A percentile compares a stretch with the other conserved stretches of the same genome.
Evolutionary conservation across 2,888 invertebrate species (phyloP).

Genomic region (Synanthedon tipuliformis): DNA sequence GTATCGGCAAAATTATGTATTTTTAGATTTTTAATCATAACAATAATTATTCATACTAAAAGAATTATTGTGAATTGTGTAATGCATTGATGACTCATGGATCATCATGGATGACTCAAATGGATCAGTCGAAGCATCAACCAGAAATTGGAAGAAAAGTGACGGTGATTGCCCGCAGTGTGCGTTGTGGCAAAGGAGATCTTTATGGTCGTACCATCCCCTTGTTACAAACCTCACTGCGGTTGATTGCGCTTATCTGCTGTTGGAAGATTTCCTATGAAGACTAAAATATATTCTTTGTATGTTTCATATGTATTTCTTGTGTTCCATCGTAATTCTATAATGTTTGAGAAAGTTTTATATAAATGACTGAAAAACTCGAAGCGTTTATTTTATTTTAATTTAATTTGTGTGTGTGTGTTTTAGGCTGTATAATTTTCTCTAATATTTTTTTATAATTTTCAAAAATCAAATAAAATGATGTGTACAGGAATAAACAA

Average conservation of each 20-base stretch:
- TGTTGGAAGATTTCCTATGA: neutral
- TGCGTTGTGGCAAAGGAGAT: constrained; percentile 77
- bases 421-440: neutral
- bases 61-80: too few species aligned
- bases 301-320: too few species aligned
- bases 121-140: neutral
- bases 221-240: constrained; percentile 79
- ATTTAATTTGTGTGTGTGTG: neutral
- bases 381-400: too few species aligned
- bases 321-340: too few species aligned
- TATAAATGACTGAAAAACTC: too few species aligned
- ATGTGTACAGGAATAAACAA: constrained; percentile 85
- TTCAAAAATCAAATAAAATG: neutral
- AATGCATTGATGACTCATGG: too few species aligned
- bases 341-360: too few species aligned
- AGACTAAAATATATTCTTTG: too few species aligned
- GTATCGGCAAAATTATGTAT: too few species aligned
- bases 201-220: constrained; percentile 67
- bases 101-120: neutral
- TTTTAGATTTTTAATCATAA: too few species aligned
- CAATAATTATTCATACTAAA: too few species aligned
- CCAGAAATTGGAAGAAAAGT: constrained; percentile 9
- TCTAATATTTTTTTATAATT: neutral
- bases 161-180: constrained; percentile 60
- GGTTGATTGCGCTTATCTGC: constrained; percentile 32